phyloP scores from a whole-genome alignment of 2,888 invertebrate species.

The Caenorhabditis auriculariae region DNA sequence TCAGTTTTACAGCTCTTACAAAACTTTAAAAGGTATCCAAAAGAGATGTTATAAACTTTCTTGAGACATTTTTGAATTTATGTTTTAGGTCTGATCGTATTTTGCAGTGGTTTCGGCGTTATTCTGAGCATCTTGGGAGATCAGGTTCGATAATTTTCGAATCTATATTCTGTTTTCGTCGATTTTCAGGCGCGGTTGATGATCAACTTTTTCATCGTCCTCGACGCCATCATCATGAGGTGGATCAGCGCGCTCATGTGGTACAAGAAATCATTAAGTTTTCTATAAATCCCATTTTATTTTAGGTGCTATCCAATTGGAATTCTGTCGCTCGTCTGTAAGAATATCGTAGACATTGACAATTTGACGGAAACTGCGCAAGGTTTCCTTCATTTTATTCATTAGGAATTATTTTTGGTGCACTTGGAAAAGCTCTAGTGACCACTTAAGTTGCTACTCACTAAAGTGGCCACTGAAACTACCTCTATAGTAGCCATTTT shows the following conservation, averaged over 20 bases:
- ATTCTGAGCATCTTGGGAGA: constrained; percentile 81
- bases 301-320: constrained; percentile 74
- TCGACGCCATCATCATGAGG: constrained; percentile 87
- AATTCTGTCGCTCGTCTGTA: constrained; percentile 73
- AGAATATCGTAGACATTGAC: constrained; percentile 72
- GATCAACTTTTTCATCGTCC: constrained; percentile 83
- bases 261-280: constrained; percentile 64
- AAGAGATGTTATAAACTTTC: no score
- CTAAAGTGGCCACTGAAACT: no score
- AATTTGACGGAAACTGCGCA: constrained; percentile 72
- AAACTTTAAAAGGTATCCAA: no score
- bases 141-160: constrained; percentile 69
- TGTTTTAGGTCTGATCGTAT: constrained; percentile 82
- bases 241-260: constrained; percentile 89
- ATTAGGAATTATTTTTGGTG: no score
- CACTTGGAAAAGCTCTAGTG: no score
- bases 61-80: no score
- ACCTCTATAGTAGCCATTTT: no score
- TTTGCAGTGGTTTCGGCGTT: constrained; percentile 85
- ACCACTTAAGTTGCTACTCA: no score
- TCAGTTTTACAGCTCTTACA: no score
- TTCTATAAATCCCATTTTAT: not conserved
- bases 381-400: constrained; percentile 41
- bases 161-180: no score
- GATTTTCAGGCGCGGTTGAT: constrained; percentile 75